Base-by-base conservation (phyloP, 2,888 invertebrate genomes). In the Apotomis betuletana region DNA sequence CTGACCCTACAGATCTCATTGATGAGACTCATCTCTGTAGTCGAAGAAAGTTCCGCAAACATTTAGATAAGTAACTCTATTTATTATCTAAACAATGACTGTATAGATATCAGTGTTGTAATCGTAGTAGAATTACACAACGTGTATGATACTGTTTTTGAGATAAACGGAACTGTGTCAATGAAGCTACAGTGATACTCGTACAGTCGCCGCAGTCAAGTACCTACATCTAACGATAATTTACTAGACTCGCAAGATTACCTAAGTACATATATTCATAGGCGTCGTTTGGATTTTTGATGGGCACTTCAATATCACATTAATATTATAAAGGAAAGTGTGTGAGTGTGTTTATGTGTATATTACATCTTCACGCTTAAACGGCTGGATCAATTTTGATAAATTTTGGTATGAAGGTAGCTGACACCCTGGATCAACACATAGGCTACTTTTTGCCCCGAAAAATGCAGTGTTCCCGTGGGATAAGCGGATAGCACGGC, bases 151-250 rank as follows among this genome's bases (percentile, higher is more conserved):
- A 75, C 74, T 68, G 74, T 76, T 74, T 80, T 79, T 78, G 77
- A 81, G 85, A 84, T 81, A 84, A 80, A 83, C 72, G 70, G 80
- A 87, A 87, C 79, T 85, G 85, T 88, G 88, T 87, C 88, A 88
- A 87, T 87, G 87, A 81, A 84, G 80, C 82, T 13, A 55, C 65
- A 57, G 15, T 15, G 15, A 15, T 15, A 15, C 15, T 15, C 15
- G 65, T 46, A 13, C 41, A 36, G 41, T 44, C 54, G 65, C 15
- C 41, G 49, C 61, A 46, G 41, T 70, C 36, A 15, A 58, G 36
- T 46, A 46, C 15, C 49, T 59, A 51, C 55, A 36, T 62, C n/a
- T 38, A 44, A 15, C 46, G 65, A 65, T 65, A 65, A 64, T 13
- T 38, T 9, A n/a, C 59, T 59, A 13, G 9, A 44, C 44, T 3